Percentiles rank a stretch among this genome's conserved stretches.
Evolutionary conservation across 1,140 invertebrate species (phyloP).

Genomic region (Caenorhabditis tropicalis): DNA sequence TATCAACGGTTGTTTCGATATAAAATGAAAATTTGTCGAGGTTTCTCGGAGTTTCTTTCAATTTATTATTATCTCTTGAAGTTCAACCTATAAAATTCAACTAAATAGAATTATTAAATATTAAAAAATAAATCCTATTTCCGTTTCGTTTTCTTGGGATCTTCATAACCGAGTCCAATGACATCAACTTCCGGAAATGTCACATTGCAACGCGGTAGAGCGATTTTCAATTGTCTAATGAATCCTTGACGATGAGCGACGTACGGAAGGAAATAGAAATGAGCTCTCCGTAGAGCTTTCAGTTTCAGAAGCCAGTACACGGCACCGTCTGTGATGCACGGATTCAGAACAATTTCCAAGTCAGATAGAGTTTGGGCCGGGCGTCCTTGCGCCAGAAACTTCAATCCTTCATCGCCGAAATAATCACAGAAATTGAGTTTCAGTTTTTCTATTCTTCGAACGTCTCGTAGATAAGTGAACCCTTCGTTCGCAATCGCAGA

Average conservation of each 20-base stretch:
- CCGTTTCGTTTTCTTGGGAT: slow-evolving; percentile 12
- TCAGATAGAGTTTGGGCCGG: slow-evolving; percentile 59
- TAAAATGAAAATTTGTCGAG: too few species aligned
- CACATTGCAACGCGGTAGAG: slow-evolving; percentile 54
- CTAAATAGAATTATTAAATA: too few species aligned
- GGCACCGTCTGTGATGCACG: slow-evolving; percentile 59
- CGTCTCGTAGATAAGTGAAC: slow-evolving; percentile 66
- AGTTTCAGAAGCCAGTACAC: slow-evolving; percentile 61
- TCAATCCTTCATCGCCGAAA: slow-evolving; percentile 64
- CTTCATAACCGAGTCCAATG: slow-evolving; percentile 57
- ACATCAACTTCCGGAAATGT: slow-evolving; percentile 55
- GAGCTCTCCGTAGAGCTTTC: slow-evolving; percentile 56
- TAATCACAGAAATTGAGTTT: slow-evolving; percentile 70
- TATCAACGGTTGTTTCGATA: too few species aligned
- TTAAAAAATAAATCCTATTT: neutral
- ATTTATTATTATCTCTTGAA: too few species aligned
- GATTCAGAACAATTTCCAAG: slow-evolving; percentile 68
- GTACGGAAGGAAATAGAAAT: slow-evolving; percentile 59
- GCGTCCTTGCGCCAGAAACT: slow-evolving; percentile 61
- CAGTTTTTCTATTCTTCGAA: slow-evolving; percentile 60
- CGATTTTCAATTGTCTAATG: slow-evolving; percentile 53
- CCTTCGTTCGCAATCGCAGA: slow-evolving; percentile 67
- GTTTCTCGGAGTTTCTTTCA: too few species aligned
- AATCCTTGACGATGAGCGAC: slow-evolving; percentile 56
- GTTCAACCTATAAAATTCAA: too few species aligned